A percentile compares a stretch with the other conserved stretches of the same genome.
Evolutionary conservation across 2,113 vertebrate genomes (phyloP).

Genomic region (Todiramphus chloris): DNA sequence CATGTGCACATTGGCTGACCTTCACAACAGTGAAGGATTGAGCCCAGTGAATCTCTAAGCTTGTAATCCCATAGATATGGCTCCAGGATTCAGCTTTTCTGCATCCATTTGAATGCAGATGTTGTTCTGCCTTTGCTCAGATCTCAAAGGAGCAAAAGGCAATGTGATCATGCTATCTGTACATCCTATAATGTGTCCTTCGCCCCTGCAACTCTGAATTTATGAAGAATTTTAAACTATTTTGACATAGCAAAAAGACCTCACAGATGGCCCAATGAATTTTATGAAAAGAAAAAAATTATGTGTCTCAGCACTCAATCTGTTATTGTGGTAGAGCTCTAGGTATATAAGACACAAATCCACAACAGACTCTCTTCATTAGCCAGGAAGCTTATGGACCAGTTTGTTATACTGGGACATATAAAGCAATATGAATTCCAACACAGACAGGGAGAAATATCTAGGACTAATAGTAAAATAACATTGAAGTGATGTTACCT

Average conservation of each 20-base stretch:
- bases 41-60: background rate
- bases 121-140: background rate
- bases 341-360: background rate
- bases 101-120: background rate
- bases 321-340: background rate
- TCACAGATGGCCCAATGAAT: background rate
- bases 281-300: background rate
- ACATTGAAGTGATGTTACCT: background rate
- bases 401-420: background rate
- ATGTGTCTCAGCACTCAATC: background rate
- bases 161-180: background rate
- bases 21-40: background rate
- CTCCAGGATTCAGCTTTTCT: background rate
- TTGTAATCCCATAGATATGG: background rate
- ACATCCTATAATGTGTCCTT: background rate
- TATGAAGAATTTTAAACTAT: background rate
- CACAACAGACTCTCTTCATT: background rate
- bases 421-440: background rate
- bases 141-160: background rate
- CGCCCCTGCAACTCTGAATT: background rate
- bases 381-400: background rate
- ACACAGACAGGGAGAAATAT: background rate
- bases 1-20: background rate
- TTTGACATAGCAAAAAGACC: background rate
- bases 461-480: background rate